Percentiles rank a stretch among this genome's conserved stretches.
These are phyloP conservation scores for Leiothrix lutea DNA, from an alignment of 2,113 vertebrate genomes.

Conservation along the genomic window DNA sequence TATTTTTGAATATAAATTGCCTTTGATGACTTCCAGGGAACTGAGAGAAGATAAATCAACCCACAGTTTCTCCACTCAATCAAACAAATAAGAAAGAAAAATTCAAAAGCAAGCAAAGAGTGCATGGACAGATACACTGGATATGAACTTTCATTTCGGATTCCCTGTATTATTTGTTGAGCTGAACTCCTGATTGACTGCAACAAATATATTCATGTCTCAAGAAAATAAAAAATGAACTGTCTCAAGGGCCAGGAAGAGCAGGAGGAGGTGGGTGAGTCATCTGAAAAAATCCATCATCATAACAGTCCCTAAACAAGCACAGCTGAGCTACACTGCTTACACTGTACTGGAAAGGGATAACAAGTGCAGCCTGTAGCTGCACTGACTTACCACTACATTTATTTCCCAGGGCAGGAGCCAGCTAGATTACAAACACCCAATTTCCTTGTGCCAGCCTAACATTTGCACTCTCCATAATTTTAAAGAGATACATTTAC, in stretches of 20 bases:
- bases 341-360: not conserved
- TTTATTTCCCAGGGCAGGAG: not conserved
- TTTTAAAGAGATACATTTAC: not conserved
- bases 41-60: not conserved
- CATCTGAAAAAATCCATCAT: not conserved
- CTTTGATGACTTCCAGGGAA: not conserved
- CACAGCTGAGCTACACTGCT: not conserved
- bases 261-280: not conserved
- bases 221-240: not conserved
- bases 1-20: not conserved
- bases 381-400: not conserved
- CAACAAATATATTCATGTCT: not conserved
- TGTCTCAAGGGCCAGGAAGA: not conserved
- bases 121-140: not conserved
- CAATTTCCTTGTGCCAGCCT: not conserved
- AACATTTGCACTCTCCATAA: not conserved
- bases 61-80: not conserved
- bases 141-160: not conserved
- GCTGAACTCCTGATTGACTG: not conserved
- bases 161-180: not conserved
- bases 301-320: not conserved
- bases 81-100: not conserved
- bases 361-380: not conserved
- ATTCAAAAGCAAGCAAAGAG: not conserved
- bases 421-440: not conserved